These are phyloP conservation scores for Agonopterix alstromeriana DNA, from an alignment of 2,888 invertebrate genomes.

Conservation along the genomic window DNA sequence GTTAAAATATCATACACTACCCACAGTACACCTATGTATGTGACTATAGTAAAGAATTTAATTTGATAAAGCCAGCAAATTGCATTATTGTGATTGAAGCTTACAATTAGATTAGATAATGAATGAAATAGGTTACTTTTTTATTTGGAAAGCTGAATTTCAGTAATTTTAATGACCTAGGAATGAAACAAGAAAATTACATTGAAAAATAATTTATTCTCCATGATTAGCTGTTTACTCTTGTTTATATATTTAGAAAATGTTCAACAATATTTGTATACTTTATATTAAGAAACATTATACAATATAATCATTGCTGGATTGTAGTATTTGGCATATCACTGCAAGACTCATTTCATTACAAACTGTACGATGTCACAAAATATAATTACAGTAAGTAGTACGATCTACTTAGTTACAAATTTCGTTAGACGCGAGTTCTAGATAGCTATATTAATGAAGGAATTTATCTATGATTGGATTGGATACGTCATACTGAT, in stretches of 20 bases:
- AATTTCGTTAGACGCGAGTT: conserved; percentile 2
- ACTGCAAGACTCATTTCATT: conserved; percentile 59
- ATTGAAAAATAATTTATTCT: conserved; percentile 76
- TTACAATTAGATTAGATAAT: too few relatives aligned
- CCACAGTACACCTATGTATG: too few relatives aligned
- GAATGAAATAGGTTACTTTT: not conserved
- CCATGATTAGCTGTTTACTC: conserved; percentile 66
- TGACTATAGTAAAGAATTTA: too few relatives aligned
- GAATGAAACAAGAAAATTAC: conserved; percentile 52
- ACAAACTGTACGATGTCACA: conserved; percentile 45
- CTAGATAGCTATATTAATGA: not conserved
- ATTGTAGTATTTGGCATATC: conserved; percentile 73
- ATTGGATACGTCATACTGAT: too few relatives aligned
- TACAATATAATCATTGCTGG: conserved; percentile 68
- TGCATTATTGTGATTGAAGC: too few relatives aligned
- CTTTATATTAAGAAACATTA: conserved; percentile 68
- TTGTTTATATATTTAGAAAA: conserved; percentile 71
- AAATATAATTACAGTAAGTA: conserved; percentile 35
- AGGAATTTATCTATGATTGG: not conserved
- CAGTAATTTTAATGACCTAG: not conserved
- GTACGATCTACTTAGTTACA: not conserved
- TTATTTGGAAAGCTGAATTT: too few relatives aligned
- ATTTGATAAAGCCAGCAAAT: too few relatives aligned
- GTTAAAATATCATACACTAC: too few relatives aligned
- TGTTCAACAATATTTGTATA: conserved; percentile 74